Evolutionary conservation across 2,888 invertebrate genomes (phyloP), one percentile per base, ranked within the genome.

Genomic region (Caenorhabditis auriculariae): DNA sequence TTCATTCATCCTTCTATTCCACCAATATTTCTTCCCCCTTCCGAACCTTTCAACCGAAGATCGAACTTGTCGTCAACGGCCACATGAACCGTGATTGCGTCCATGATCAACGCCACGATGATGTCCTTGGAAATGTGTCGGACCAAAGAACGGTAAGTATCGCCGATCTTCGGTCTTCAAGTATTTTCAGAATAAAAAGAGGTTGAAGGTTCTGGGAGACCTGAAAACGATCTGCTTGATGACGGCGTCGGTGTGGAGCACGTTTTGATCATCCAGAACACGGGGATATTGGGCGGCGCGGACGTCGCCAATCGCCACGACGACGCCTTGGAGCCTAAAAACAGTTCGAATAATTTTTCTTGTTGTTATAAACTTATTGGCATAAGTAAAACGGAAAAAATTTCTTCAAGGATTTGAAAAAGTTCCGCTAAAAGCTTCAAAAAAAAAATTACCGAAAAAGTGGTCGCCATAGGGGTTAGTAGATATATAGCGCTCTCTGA

Each of bases 191-290:
- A 42, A 23, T 24, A 24, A 45, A 45, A 7, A 26, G 29, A 45
- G 43, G 23, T 21, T 24, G 19, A 43, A 43, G 19, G 6, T 21
- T 19, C 5, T n/a, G 39, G 39, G 21, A 7, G 6, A 57, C 61
- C 45, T 62, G 38, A 62, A 62, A 27, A 62, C 58, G 17, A 62
- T 54, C 41, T 62, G 62, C 49, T 62, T 54, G 24, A 62, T 58
- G 15, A 37, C 4, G 3, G 58, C 51, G 19, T 62, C 62, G 4
- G 43, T 37, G 43, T 62, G 62, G 23, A 58, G 58, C 0, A 45
- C 48, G 43, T 21, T 44, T 19, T 62, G 62, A 37, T 62, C 62
- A 12, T 42, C 58, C 41, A 62, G 48, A 23, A 54, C 57, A 27
- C 62, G 49, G 28, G 62, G 62, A 7, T 9, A 37, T 5, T 54